Evolutionary conservation across 2,888 invertebrate species (phyloP).

Genomic region (Zaprionus obscuricornis): DNA sequence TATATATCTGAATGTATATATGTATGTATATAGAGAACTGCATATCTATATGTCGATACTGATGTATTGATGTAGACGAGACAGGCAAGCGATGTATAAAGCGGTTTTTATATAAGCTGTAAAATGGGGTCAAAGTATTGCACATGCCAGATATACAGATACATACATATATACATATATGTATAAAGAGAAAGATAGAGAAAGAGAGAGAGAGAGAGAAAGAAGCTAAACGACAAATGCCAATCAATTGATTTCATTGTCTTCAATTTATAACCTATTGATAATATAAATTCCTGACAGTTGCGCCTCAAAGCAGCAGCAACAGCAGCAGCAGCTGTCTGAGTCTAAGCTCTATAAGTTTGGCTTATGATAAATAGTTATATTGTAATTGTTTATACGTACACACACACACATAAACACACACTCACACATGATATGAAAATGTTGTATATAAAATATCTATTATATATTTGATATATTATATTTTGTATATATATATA

Average conservation of each 20-base stretch:
- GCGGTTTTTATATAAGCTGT: slow-evolving; percentile 42
- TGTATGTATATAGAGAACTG: too few relatives aligned
- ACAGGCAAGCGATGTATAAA: slow-evolving; percentile 30
- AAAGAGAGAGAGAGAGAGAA: background rate
- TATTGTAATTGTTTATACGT: slow-evolving; percentile 35
- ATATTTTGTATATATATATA: slow-evolving; percentile 22
- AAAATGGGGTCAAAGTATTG: slow-evolving; percentile 72
- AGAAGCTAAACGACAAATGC: slow-evolving; percentile 52
- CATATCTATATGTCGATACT: too few relatives aligned
- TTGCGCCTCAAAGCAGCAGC: slow-evolving; percentile 22
- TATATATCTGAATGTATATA: background rate
- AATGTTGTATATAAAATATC: slow-evolving; percentile 28
- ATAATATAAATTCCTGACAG: slow-evolving; percentile 70
- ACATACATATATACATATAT: slow-evolving; percentile 9
- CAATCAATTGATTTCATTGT: slow-evolving; percentile 78
- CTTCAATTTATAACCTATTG: slow-evolving; percentile 76
- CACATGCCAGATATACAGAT: slow-evolving; percentile 40
- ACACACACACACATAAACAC: slow-evolving; percentile 34
- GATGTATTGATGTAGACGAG: background rate
- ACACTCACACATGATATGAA: background rate
- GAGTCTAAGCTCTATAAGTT: background rate
- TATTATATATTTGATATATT: slow-evolving; percentile 8
- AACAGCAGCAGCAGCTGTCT: slow-evolving; percentile 5
- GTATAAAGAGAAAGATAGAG: background rate
- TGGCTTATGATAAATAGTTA: slow-evolving; percentile 41